Evolutionary conservation across 2,797 vertebrate species (phyloP).

Genomic region (Emydoidea blandingii): DNA sequence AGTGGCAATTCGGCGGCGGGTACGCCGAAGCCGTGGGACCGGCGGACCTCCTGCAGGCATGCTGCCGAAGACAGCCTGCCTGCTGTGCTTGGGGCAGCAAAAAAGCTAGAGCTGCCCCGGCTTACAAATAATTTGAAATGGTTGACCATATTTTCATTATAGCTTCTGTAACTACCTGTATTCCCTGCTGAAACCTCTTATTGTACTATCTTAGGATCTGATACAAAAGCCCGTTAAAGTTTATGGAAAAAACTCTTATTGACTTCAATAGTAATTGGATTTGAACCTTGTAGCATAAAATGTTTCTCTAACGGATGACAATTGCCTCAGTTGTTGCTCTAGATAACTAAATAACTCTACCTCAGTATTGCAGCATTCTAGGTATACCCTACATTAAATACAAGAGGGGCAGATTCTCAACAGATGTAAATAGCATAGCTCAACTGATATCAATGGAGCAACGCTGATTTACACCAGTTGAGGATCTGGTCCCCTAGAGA

Average conservation of each 20-base stretch:
- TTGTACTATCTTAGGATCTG: neutral
- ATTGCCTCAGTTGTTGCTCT: neutral
- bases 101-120: no score
- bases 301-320: neutral
- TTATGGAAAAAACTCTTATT: neutral
- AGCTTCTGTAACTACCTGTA: neutral
- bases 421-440: neutral
- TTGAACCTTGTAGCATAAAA: neutral
- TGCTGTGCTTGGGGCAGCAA: no score
- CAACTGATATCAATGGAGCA: neutral
- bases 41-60: no score
- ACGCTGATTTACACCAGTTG: neutral
- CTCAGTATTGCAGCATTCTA: neutral
- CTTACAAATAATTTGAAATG: neutral
- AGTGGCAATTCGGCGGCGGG: no score
- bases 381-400: neutral
- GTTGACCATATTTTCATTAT: neutral
- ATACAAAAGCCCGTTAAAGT: neutral
- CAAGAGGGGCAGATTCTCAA: constrained; percentile 17
- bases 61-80: no score
- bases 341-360: neutral
- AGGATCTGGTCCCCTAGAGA: neutral
- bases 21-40: no score
- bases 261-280: neutral
- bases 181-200: neutral